Conservation (phyloP, 2,797 vertebrate species). For the Limosa lapponica region DNA sequence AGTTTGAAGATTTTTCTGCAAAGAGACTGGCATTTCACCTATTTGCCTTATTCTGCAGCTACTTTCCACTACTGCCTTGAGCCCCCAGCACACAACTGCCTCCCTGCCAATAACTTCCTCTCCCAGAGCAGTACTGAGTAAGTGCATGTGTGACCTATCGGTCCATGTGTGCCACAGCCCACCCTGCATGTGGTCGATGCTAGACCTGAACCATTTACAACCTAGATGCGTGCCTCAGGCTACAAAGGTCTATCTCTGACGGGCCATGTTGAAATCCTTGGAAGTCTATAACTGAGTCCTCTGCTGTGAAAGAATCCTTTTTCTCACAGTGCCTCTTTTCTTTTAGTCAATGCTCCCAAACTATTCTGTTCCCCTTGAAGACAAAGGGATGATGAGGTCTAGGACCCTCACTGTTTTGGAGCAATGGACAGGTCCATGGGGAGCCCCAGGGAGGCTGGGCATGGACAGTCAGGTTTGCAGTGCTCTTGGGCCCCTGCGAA, state of each 20-base stretch:
- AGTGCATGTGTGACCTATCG: not conserved
- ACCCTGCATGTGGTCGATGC: not conserved
- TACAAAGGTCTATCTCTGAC: not conserved
- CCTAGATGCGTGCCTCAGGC: not conserved
- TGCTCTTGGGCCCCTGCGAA: not conserved
- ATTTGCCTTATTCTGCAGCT: not conserved
- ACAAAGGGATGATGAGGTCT: not conserved
- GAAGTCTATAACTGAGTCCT: not conserved
- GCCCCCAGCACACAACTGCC: not conserved
- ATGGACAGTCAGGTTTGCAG: not conserved
- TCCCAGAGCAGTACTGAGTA: not conserved
- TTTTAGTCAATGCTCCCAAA: not conserved
- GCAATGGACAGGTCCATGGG: not conserved
- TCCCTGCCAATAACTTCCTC: not conserved
- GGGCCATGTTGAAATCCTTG: not conserved
- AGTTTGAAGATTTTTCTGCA: not conserved
- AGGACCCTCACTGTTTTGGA: not conserved
- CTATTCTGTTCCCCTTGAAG: not conserved
- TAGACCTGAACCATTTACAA: not conserved
- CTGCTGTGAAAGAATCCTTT: not conserved
- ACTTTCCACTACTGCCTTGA: not conserved
- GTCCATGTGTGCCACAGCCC: too few species aligned
- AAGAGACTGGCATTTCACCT: not conserved
- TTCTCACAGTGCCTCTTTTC: not conserved
- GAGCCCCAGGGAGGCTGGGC: accelerated